Conservation (phyloP, 2,888 invertebrate genomes). For the Meta bourneti region DNA sequence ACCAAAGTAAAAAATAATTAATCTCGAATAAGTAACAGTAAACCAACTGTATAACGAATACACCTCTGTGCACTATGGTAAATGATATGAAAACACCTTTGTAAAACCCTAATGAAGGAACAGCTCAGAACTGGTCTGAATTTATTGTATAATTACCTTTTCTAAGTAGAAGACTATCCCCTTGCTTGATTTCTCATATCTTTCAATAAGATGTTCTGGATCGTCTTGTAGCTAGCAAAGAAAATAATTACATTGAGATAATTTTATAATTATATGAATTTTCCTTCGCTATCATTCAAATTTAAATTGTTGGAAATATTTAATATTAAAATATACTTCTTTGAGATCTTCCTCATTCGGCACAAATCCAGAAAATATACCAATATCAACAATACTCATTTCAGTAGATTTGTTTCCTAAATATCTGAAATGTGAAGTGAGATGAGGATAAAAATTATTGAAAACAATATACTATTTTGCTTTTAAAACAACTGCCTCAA, state of each 20-base stretch:
- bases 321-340: slow-evolving; percentile 3
- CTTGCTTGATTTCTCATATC: slow-evolving; percentile 58
- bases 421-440: slow-evolving; percentile 36
- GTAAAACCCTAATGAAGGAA: not conserved
- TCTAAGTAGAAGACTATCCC: slow-evolving; percentile 67
- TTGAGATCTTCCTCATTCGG: slow-evolving; percentile 74
- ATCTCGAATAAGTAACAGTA: not conserved
- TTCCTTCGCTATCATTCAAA: not conserved
- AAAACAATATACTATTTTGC: not conserved
- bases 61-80: not conserved
- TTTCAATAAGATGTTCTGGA: slow-evolving; percentile 30
- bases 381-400: slow-evolving; percentile 78
- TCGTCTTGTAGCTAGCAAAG: slow-evolving; percentile 49
- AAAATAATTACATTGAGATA: slow-evolving; percentile 1
- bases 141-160: slow-evolving; percentile 21
- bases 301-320: not conserved
- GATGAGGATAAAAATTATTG: not conserved
- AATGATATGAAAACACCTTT: not conserved
- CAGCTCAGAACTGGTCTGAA: not conserved
- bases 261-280: not conserved
- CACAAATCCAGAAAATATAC: slow-evolving; percentile 77
- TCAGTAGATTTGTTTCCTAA: slow-evolving; percentile 65
- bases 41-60: no score
- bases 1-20: no score
- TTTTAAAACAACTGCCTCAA: not conserved